These are phyloP conservation scores for Bettongia penicillata DNA, from an alignment of 2,113 vertebrate genomes.

Conservation along the genomic window DNA sequence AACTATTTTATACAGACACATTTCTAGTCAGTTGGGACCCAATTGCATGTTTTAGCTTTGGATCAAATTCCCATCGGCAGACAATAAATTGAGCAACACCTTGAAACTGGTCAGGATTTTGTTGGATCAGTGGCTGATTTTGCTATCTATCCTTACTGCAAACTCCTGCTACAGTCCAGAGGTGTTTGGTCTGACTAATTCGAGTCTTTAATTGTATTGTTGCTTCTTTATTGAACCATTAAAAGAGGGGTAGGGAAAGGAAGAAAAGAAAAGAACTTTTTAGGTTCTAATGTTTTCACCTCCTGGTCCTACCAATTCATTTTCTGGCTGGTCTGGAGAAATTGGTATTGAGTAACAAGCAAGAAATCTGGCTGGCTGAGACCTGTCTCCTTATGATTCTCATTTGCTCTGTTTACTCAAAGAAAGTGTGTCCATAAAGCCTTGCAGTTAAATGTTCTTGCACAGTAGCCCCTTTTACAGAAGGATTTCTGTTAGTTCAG, in stretches of 20 bases:
- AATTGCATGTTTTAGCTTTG: slow-evolving; percentile 71
- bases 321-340: not conserved
- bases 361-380: not conserved
- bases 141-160: slow-evolving; percentile 67
- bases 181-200: slow-evolving; percentile 4
- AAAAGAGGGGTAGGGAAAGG: not conserved
- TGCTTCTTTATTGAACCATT: not conserved
- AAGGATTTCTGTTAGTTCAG: slow-evolving; percentile 77
- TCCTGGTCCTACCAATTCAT: not conserved
- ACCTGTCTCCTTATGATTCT: not conserved
- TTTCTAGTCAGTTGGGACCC: slow-evolving; percentile 64
- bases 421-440: slow-evolving; percentile 39
- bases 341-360: not conserved
- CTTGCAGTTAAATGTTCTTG: slow-evolving; percentile 63
- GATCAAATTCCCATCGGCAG: slow-evolving; percentile 67
- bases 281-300: not conserved
- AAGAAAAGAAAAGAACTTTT: not conserved
- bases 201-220: not conserved
- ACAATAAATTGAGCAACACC: slow-evolving; percentile 71
- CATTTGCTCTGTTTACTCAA: slow-evolving; percentile 40
- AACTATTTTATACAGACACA: slow-evolving; percentile 13
- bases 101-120: slow-evolving; percentile 57
- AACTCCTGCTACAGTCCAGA: slow-evolving; percentile 50
- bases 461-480: slow-evolving; percentile 69
- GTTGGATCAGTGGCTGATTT: slow-evolving; percentile 64